phyloP scores from a whole-genome alignment of 2,888 invertebrate species.

The Andrena chrysosceles region DNA sequence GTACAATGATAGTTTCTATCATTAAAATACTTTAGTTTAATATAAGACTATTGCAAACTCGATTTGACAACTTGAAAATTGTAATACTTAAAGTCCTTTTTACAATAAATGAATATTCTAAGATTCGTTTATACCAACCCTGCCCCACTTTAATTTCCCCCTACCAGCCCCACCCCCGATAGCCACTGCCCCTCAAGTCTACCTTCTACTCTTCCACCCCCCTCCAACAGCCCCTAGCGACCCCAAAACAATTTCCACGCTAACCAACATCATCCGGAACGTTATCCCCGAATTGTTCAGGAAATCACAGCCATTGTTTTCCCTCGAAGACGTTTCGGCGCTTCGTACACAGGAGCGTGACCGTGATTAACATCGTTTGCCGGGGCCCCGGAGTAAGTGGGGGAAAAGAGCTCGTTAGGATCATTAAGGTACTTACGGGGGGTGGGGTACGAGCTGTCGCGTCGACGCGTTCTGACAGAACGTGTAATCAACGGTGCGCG shows the following conservation, averaged over 20 bases:
- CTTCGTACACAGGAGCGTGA: slow-evolving; percentile 20
- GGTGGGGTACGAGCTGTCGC: slow-evolving; percentile 31
- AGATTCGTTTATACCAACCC: too few species aligned
- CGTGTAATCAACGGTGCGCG: slow-evolving; percentile 48
- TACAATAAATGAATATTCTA: too few species aligned
- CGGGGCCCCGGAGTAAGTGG: neutral
- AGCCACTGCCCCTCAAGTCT: neutral
- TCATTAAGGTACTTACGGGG: slow-evolving; percentile 52
- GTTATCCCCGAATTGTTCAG: slow-evolving; percentile 7
- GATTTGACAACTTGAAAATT: too few species aligned
- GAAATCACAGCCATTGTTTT: slow-evolving; percentile 43
- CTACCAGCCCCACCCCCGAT: neutral
- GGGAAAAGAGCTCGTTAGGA: slow-evolving; percentile 43
- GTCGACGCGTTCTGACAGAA: slow-evolving; percentile 42
- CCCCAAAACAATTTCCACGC: slow-evolving; percentile 1
- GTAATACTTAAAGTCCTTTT: too few species aligned
- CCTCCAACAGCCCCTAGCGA: neutral
- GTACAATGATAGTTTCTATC: too few species aligned
- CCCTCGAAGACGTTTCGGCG: slow-evolving; percentile 9
- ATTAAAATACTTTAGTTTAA: too few species aligned
- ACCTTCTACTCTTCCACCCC: neutral
- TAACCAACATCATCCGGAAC: slow-evolving; percentile 4
- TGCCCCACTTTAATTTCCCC: too few species aligned
- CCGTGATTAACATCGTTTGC: slow-evolving; percentile 57
- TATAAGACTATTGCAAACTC: too few species aligned